Evolutionary conservation across 2,888 invertebrate genomes (phyloP), one percentile per base, ranked within the genome.

Genomic region (Hirtodrosophila histrioides): DNA sequence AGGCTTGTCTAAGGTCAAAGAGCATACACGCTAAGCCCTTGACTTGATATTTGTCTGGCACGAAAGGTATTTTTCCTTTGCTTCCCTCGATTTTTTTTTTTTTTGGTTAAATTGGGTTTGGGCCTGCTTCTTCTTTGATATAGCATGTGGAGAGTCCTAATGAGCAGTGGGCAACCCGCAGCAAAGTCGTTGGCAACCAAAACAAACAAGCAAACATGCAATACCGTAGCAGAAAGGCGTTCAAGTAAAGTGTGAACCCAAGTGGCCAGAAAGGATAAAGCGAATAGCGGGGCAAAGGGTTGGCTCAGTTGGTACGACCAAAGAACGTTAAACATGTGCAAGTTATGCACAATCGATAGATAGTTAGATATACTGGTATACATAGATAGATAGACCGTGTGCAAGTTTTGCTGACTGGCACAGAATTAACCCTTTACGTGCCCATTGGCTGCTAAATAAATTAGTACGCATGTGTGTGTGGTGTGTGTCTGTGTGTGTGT

Each of bases 391-490:
- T 17, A 44, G 51, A 37, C 35, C 62, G 50, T 49, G 40, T 61
- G 35, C 17, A 27, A 44, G 48, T 78, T 75, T 41, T 82, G 82
- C 82, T 82, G 86, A 82, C 80, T 69, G 62, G 75, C 77, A 54
- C 27, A 69, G 72, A 79, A 84, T 82, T 86, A 85, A 86, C 82
- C 82, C 87, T 79, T 84, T 75, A 86, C 85, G 86, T 84, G 81
- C 70, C 81, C 84, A 86, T 79, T 78, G 77, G 43, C 62, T 62
- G 75, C 69, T 67, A 78, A 79, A 78, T 79, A 76, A 76, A 75
- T 82, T 69, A 68, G 44, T 49, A 46, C 33, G 37, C 62, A 33
- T 35, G 29, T 44, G 46, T 37, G 46, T 43, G 41, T 31, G 53
- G 48, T 53, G 56, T 11, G 33, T n/a, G n/a, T n/a, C n/a, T n/a